These are phyloP conservation scores for Kryptolebias ocellatus DNA, from an alignment of 2,797 vertebrate species.

Conservation along the genomic window DNA sequence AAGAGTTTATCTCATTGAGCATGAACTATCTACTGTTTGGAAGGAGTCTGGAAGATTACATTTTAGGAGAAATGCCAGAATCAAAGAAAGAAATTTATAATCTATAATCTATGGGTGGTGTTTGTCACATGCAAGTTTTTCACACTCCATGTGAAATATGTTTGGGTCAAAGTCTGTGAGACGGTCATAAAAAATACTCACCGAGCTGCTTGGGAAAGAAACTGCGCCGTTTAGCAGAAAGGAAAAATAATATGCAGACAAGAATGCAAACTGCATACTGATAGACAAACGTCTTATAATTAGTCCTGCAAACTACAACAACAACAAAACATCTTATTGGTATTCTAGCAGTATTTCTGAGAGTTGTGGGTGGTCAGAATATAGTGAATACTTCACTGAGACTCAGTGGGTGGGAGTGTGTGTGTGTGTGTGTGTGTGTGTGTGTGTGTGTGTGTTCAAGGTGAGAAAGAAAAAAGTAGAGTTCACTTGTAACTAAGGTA, in stretches of 20 bases:
- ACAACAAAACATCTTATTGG: background rate
- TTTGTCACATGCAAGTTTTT: no score
- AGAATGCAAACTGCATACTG: conserved; percentile 25
- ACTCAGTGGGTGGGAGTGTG: background rate
- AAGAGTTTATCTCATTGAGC: no score
- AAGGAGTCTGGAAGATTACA: background rate
- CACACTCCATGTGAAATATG: no score
- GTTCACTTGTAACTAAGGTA: conserved; percentile 34
- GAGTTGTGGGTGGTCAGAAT: conserved; percentile 36
- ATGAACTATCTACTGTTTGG: no score
- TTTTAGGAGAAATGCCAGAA: background rate
- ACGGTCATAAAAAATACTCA: no score
- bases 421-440: conserved; percentile 14
- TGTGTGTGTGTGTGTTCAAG: conserved; percentile 25
- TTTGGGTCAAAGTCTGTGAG: no score
- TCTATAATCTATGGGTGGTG: no score
- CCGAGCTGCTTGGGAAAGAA: no score
- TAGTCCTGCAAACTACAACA: conserved; percentile 11
- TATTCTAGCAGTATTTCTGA: conserved; percentile 33
- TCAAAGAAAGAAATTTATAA: no score
- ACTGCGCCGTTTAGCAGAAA: no score
- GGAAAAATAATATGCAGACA: no score
- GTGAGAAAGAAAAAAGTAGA: conserved; percentile 30
- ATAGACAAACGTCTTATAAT: conserved; percentile 26
- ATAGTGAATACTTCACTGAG: conserved; percentile 29